Base-by-base conservation (phyloP, 2,113 vertebrate species). In the Trachemys scripta region DNA sequence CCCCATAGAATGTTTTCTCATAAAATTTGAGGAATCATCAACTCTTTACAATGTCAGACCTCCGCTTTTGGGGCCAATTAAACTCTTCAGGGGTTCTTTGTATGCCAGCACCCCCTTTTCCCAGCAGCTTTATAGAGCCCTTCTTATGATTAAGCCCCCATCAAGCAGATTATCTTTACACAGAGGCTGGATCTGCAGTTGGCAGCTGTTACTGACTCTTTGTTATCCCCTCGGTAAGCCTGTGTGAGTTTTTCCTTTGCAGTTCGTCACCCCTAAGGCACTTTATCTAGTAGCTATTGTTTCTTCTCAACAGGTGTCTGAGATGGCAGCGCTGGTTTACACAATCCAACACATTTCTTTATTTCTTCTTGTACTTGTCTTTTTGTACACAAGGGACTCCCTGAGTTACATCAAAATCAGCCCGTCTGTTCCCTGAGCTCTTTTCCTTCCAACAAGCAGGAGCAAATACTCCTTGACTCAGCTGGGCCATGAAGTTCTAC, bases 221-320 rank as follows among this genome's bases (percentile, higher is more conserved):
- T 96, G 96, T 98, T 97, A 94, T 96, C 96, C 96, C 91, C 95
- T 91, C 87, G 96, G 96, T 97, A 93, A 97, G 88, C 91, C 84
- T 96, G 59, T 93, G 96, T 94, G 96, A 92, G 90, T 94, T 96
- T 95, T 91, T 82, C 91, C 93, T 97, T 98, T 97, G 95, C 97
- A 96, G 95, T 97, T 97, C 96, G 97, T 96, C 97, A 97, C 94
- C 95, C 95, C 93, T 92, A 95, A 94, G 95, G 93, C 94, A 96
- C 95, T 96, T 96, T 97, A 90, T 96, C 95, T 96, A 81, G 92
- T 97, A 97, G 96, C 97, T 96, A 95, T 98, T 97, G 91, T 98
- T 97, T 97, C 96, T 97, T 97, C 97, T 96, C 95, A 89, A 93
- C 96, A 97, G 95, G 96, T 95, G 94, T 92, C 93, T 93, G 86